phyloP scores from a whole-genome alignment of 53 echinoderm and acorn worm species.

The Zoroaster sp. region DNA sequence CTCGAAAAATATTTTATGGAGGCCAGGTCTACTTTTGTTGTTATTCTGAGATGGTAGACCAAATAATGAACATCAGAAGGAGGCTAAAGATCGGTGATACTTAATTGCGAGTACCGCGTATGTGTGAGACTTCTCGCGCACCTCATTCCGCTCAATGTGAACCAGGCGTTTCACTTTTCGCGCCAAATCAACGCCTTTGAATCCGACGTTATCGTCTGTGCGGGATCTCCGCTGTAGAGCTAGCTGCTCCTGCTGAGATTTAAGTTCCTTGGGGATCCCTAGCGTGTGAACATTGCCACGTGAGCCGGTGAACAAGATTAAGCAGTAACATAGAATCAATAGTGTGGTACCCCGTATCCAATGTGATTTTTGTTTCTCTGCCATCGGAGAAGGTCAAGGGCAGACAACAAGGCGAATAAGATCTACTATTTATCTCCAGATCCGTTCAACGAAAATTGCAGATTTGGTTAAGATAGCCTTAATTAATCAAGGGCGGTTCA shows the following conservation, averaged over 20 bases:
- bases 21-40: too few relatives aligned
- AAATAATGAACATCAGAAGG: neutral
- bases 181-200: slow-evolving; percentile 33
- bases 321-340: slow-evolving; percentile 41
- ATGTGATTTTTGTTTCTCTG: neutral
- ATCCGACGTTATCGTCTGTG: neutral
- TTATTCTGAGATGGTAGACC: neutral
- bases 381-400: slow-evolving; percentile 25
- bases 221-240: neutral
- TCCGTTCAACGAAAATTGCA: slow-evolving; percentile 45
- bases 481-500: slow-evolving; percentile 41
- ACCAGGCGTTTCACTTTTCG: slow-evolving; percentile 7
- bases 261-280: neutral
- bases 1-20: too few relatives aligned
- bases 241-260: neutral
- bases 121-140: neutral
- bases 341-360: neutral
- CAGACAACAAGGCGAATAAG: neutral
- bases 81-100: neutral
- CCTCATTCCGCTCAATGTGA: slow-evolving; percentile 1
- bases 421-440: slow-evolving; percentile 12
- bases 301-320: slow-evolving; percentile 41
- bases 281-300: slow-evolving; percentile 40
- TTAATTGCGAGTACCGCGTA: neutral
- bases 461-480: slow-evolving; percentile 48